Evolutionary conservation across 1,140 invertebrate genomes (phyloP), one percentile per base, ranked within the genome.

Genomic region (Eupristina koningsbergeri): DNA sequence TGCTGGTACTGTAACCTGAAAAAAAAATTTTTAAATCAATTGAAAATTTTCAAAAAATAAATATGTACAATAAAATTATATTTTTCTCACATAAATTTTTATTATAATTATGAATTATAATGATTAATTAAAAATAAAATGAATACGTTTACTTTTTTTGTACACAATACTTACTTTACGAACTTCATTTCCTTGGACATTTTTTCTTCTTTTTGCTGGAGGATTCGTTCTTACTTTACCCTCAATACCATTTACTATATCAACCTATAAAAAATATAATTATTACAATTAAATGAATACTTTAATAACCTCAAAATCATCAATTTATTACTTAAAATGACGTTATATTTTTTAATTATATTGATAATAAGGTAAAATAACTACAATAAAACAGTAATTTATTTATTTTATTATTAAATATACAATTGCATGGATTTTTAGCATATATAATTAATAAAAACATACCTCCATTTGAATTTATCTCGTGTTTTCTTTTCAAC

Each of bases 1-100:
- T 73, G 94, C 89, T 64, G 95, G 96, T 73, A 96, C 94, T n/a
- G 94, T 87, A 64, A 97, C 91, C 92, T 95, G 89, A 80, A 92
- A 88, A 6, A 17, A 34, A n/a, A 80, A 76, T 64, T 64, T 29
- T 6, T 39, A 26, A 61, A 63, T 53, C 34, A 53, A 39, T n/a
- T n/a, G n/a, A n/a, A n/a, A n/a, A n/a, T n/a, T n/a, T 45, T 45
- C 41, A 45, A 45, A 45, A 45, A 45, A 45, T 45, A 11, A 45
- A 45, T 45, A 11, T 45, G n/a, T n/a, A n/a, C n/a, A n/a, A n/a
- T n/a, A n/a, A n/a, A n/a, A n/a, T n/a, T n/a, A n/a, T n/a, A n/a
- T n/a, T n/a, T n/a, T n/a, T n/a, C n/a, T n/a, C n/a, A n/a, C n/a
- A n/a, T n/a, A n/a, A n/a, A n/a, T n/a, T n/a, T n/a, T n/a, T n/a